phyloP scores from a whole-genome alignment of 2,113 vertebrate genomes.

The Macrotus californicus region DNA sequence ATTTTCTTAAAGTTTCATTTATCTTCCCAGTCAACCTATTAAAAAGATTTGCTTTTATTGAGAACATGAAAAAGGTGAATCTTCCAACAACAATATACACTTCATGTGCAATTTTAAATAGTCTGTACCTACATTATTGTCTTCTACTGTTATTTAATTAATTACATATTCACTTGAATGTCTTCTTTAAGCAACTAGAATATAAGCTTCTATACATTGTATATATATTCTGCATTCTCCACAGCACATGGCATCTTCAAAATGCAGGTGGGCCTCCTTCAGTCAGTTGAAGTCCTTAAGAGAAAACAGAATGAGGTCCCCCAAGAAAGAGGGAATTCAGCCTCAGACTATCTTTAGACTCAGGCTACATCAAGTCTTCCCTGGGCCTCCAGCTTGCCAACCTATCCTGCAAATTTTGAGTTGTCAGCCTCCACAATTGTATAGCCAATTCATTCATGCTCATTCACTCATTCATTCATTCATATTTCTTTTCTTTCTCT shows the following conservation, averaged over 20 bases:
- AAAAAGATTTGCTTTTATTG: neutral
- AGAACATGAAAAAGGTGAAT: neutral
- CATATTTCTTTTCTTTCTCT: neutral
- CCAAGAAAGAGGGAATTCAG: neutral
- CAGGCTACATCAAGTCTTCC: neutral
- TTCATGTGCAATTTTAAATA: neutral
- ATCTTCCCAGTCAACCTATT: neutral
- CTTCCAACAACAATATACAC: neutral
- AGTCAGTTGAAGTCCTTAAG: neutral
- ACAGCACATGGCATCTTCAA: neutral
- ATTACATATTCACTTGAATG: neutral
- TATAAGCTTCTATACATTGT: neutral
- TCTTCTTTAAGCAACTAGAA: neutral
- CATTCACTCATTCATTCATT: neutral
- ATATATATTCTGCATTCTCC: neutral
- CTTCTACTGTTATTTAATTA: neutral
- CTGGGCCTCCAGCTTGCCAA: neutral
- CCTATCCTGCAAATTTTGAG: neutral
- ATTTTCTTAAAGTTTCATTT: neutral
- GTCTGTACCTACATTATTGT: neutral
- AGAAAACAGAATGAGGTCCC: neutral
- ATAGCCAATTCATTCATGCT: neutral
- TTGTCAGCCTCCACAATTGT: neutral
- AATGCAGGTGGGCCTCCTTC: neutral
- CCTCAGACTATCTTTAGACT: neutral